A percentile compares a stretch with the other conserved stretches of the same genome.
Conservation (phyloP, 1,140 invertebrate genomes). For the Bombus impatiens region DNA sequence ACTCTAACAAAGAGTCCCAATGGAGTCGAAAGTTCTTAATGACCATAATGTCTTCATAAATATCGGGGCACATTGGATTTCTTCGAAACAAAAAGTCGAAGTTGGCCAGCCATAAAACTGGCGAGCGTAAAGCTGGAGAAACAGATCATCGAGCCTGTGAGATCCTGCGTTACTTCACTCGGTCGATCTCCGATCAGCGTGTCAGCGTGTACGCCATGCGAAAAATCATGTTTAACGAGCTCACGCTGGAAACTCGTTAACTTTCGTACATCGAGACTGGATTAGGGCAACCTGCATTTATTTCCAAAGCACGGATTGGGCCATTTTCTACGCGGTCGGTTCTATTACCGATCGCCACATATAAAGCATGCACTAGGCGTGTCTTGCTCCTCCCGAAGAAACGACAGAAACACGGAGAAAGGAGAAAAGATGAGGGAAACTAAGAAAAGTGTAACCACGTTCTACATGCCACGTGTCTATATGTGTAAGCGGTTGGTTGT, state of each 20-base stretch:
- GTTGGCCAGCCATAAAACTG: not conserved
- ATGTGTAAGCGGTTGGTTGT: not conserved
- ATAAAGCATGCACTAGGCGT: constrained; percentile 39
- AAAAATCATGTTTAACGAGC: constrained; percentile 43
- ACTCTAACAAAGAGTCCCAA: not conserved
- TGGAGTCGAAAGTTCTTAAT: not conserved
- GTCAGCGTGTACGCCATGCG: not conserved
- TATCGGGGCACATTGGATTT: not conserved
- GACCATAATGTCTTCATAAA: not conserved
- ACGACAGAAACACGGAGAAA: constrained; percentile 10
- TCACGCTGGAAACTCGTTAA: constrained; percentile 45
- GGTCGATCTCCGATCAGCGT: not conserved
- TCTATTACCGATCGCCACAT: constrained; percentile 51
- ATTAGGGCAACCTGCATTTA: constrained; percentile 14
- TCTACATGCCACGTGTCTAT: not conserved
- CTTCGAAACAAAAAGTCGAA: not conserved
- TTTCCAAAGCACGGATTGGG: constrained; percentile 49
- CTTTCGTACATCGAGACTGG: constrained; percentile 29
- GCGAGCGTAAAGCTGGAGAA: not conserved
- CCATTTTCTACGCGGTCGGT: constrained; percentile 41
- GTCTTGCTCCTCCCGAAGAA: constrained; percentile 27
- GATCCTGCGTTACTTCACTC: constrained; percentile 4
- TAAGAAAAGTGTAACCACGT: not conserved
- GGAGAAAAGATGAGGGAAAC: constrained; percentile 26
- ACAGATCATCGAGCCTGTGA: not conserved